Evolutionary conservation across 2,797 vertebrate species (phyloP), one percentile per base, ranked within the genome.

Genomic region (Lycodopsis pacificus): DNA sequence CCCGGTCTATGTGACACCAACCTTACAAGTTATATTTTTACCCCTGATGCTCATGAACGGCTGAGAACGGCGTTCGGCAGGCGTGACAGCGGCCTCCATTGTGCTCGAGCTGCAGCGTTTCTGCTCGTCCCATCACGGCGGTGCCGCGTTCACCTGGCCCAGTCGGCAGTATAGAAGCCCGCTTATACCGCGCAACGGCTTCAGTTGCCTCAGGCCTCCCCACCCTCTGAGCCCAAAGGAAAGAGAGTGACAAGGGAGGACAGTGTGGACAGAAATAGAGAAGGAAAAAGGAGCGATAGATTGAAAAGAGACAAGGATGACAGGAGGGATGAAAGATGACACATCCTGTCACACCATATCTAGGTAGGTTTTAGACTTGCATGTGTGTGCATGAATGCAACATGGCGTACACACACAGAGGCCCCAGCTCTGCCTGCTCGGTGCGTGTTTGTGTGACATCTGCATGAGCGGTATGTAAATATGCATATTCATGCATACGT

Each of bases 301-400:
- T 57, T 36, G 79, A 81, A 70, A 71, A 68, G 71, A 69, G 64
- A 30, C 44, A 3, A 61, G 62, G 65, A 56, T 80, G 86, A 86
- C 82, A 82, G 79, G 63, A 86, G 36, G 70, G 80, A 88, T 79
- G 84, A 91, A 77, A 74, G 84, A 86, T 78, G 89, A 81, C 83
- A 73, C 81, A 67, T 87, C 80, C 80, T 92, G 92, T 93, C 93
- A 89, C 83, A 88, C 76, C 73, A 25, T 51, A 92, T 93, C 86
- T 86, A 54, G 71, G 81, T 70, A 72, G 46, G 67, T 65, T 81
- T 62, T 20, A 48, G n/a, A 77, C 66, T 4, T 65, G 75, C 27
- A 36, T 51, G 71, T 49, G 70, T 58, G 80, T 56, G 63, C 56
- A n/a, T 75, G 64, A 32, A 19, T 76, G 58, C 53, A 6, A 38